A percentile compares a stretch with the other conserved stretches of the same genome.
phyloP scores from a whole-genome alignment of 2,113 vertebrate species.

The Pseudopipra pipra region DNA sequence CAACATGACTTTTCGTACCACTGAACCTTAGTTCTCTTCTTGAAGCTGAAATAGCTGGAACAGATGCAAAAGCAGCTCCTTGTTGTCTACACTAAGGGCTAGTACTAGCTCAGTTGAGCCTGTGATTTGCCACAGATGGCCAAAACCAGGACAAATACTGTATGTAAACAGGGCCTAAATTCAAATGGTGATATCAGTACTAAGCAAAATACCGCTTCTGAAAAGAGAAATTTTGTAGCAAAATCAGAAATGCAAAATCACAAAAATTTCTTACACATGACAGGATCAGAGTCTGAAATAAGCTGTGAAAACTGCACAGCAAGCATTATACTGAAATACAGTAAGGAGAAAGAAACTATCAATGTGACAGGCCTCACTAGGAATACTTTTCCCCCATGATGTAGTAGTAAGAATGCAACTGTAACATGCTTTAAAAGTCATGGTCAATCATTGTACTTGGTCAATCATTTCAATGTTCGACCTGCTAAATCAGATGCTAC shows the following conservation, averaged over 20 bases:
- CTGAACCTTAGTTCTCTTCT: neutral
- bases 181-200: neutral
- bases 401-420: neutral
- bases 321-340: neutral
- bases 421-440: neutral
- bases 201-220: neutral
- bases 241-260: neutral
- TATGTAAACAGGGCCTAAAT: neutral
- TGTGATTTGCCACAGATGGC: neutral
- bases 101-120: neutral
- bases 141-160: neutral
- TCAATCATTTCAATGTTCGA: neutral
- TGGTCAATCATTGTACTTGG: neutral
- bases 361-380: neutral
- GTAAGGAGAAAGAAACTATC: neutral
- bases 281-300: neutral
- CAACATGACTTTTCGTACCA: neutral
- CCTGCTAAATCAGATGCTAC: neutral
- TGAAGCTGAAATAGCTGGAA: neutral
- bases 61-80: neutral
- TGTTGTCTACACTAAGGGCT: neutral
- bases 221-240: neutral
- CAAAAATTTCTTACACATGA: neutral
- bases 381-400: neutral
- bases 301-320: neutral